A percentile compares a stretch with the other conserved stretches of the same genome.
These are phyloP conservation scores for Ernsta delagoae DNA, from an alignment of 2,888 invertebrate genomes.

Conservation along the genomic window DNA sequence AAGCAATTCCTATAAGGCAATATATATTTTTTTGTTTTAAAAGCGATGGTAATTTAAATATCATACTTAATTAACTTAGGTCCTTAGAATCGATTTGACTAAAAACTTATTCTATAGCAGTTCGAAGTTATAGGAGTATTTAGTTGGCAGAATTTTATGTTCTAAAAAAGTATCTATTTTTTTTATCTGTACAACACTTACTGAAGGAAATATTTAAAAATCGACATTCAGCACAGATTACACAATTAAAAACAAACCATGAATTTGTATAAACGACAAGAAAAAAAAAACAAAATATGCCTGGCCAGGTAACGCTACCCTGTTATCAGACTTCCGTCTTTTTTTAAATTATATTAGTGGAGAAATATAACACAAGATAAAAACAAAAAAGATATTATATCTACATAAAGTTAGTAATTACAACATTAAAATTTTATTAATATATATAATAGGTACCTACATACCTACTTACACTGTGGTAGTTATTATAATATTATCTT, in stretches of 20 bases:
- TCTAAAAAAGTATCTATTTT: slow-evolving; percentile 3
- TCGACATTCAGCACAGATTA: slow-evolving; percentile 1
- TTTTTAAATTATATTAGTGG: neutral
- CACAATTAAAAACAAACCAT: slow-evolving; percentile 13
- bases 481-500: too few relatives aligned
- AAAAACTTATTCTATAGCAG: slow-evolving; percentile 31
- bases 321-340: slow-evolving; percentile 9
- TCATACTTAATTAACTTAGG: slow-evolving; percentile 11
- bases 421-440: neutral
- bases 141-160: slow-evolving; percentile 20
- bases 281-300: slow-evolving; percentile 1
- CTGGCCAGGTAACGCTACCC: slow-evolving; percentile 10
- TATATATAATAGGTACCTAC: neutral
- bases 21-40: slow-evolving; percentile 9
- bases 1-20: slow-evolving; percentile 32
- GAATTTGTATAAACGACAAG: slow-evolving; percentile 3
- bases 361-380: neutral
- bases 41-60: slow-evolving; percentile 28
- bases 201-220: neutral
- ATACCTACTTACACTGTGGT: too few relatives aligned
- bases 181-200: slow-evolving; percentile 5
- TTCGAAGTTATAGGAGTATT: slow-evolving; percentile 28
- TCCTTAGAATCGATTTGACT: slow-evolving; percentile 24
- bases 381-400: neutral
- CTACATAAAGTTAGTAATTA: neutral